Conservation (phyloP, 1,140 invertebrate species). For the Helicoverpa armigera region DNA sequence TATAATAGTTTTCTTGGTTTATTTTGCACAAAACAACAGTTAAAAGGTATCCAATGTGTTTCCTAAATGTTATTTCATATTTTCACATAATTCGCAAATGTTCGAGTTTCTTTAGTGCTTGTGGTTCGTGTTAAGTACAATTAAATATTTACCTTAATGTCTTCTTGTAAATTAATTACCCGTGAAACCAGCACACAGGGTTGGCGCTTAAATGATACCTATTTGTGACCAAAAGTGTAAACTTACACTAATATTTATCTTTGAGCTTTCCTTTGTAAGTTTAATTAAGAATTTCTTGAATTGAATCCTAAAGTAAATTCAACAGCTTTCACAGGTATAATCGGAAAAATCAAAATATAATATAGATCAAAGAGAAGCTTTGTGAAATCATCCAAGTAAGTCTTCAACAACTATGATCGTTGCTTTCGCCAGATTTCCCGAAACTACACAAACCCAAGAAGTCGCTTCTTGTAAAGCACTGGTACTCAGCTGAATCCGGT, state of each 20-base stretch:
- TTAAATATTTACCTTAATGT: background rate
- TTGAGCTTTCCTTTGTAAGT: no score
- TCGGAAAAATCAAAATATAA: background rate
- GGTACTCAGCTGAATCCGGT: no score
- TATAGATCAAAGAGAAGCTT: background rate
- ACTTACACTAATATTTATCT: no score
- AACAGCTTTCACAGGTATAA: background rate
- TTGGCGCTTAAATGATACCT: no score
- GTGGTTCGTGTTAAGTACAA: background rate
- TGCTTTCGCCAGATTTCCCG: background rate
- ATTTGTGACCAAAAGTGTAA: no score
- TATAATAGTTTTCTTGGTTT: no score
- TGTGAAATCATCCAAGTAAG: constrained; percentile 8
- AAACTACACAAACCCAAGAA: background rate
- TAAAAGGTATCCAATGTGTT: no score
- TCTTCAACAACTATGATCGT: background rate
- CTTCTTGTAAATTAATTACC: background rate
- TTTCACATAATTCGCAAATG: no score
- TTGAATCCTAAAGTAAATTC: no score
- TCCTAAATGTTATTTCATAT: no score
- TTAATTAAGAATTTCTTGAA: background rate
- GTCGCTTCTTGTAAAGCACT: no score
- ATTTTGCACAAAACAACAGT: no score
- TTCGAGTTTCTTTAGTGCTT: background rate
- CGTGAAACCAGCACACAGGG: background rate